A percentile compares a stretch with the other conserved stretches of the same genome.
These are phyloP conservation scores for Otolemur garnettii DNA, from an alignment of 2,113 vertebrate species.

Conservation along the genomic window DNA sequence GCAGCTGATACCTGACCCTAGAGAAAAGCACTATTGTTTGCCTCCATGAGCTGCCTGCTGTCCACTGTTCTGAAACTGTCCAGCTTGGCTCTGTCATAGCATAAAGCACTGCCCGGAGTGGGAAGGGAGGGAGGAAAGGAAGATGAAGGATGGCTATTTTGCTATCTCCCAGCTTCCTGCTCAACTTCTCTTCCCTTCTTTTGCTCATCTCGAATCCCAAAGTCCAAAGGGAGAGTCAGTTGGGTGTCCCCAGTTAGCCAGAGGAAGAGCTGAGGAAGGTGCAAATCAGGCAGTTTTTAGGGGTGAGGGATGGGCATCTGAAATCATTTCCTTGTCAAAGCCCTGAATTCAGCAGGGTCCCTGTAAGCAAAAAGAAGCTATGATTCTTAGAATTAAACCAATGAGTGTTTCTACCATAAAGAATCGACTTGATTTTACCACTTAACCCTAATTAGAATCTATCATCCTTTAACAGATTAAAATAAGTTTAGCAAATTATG, in stretches of 20 bases:
- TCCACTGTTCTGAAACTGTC: not conserved
- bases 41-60: too few species aligned
- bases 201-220: not conserved
- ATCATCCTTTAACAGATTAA: not conserved
- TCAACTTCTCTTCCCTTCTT: slow-evolving; percentile 9
- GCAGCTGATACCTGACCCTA: too few species aligned
- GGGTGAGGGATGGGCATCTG: rapidly evolving
- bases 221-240: not conserved
- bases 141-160: not conserved
- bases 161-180: not conserved
- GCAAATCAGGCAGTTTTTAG: not conserved
- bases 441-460: not conserved
- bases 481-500: slow-evolving; percentile 35
- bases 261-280: not conserved
- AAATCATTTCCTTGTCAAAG: not conserved
- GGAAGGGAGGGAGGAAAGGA: too few species aligned
- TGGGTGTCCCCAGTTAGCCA: not conserved
- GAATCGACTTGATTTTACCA: not conserved
- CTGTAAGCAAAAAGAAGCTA: not conserved
- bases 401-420: not conserved
- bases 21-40: not conserved
- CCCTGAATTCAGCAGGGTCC: not conserved
- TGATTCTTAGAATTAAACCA: not conserved
- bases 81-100: not conserved
- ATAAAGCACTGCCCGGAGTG: not conserved